Base-by-base conservation (phyloP, 2,888 invertebrate genomes). In the Cheilosia impressa region DNA sequence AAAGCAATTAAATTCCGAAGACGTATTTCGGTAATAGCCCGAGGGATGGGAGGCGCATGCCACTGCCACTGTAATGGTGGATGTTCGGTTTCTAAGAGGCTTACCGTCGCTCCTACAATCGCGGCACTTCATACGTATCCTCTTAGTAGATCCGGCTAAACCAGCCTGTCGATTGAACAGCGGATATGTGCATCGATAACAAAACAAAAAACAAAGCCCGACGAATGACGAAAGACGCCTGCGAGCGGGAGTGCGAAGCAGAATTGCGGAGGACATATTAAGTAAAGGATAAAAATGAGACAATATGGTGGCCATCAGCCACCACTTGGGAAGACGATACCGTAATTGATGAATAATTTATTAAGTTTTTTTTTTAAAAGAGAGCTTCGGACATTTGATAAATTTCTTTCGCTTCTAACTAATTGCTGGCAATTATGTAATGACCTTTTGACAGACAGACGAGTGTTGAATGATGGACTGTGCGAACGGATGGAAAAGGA, bases 1-100 rank as follows among this genome's bases (percentile, higher is more conserved):
- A 85, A 81, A 85, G 77, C 85, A 85, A 85, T 85, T 85, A 81
- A 85, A 75, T 60, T 31, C 63, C 79, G 69, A 57, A 71, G 75
- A 71, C 58, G 80, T 85, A 85, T 81, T 85, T 81, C 34, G 81
- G 76, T 63, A 75, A 57, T 62, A 63, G 68, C 65, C 53, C 58
- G 79, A 53, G 63, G 69, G 52, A 63, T 73, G 50, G 43, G 79
- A 63, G 57, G 68, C 73, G 62, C 78, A 58, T 63, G 73, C 62
- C 73, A 83, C 65, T 38, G 22, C 24, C 15, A 24, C 38, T 19
- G 45, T 4, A 43, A 31, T 19, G 58, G 22, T 19, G 47, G 10
- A 31, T 27, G 41, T 38, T 43, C 60, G 4, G 45, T 76, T 9
- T 43, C 66, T 41, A 38, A 76, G 71, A 53, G 68, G 68, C 68